Conservation (phyloP, 64 coral and sea anemone genomes). For the Montipora capricornis region DNA sequence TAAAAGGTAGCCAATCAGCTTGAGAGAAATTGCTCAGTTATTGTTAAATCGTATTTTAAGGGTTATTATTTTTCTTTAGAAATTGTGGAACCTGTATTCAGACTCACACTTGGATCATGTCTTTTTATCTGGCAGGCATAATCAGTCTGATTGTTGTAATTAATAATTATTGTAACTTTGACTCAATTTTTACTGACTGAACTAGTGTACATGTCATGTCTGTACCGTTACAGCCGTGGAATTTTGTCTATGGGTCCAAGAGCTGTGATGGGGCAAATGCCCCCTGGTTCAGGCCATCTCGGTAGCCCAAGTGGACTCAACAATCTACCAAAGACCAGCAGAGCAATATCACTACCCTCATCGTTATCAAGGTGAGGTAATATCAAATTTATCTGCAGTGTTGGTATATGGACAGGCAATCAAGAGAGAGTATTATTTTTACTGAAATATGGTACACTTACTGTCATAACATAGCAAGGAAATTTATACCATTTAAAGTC, state of each 20-base stretch:
- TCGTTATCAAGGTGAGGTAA: slow-evolving; percentile 76
- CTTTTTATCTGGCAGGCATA: no score
- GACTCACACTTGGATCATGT: no score
- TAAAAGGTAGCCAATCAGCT: no score
- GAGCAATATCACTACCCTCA: slow-evolving; percentile 86
- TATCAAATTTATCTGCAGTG: not conserved
- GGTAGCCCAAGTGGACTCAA: slow-evolving; percentile 84
- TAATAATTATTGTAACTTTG: not conserved
- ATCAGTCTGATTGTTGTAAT: no score
- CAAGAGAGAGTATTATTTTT: not conserved
- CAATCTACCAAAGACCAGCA: slow-evolving; percentile 75
- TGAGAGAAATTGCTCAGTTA: no score
- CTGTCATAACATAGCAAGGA: not conserved
- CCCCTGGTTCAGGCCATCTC: slow-evolving; percentile 76
- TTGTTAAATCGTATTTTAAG: no score
- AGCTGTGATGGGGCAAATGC: slow-evolving; percentile 77
- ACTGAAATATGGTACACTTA: not conserved
- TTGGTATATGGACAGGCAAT: not conserved
- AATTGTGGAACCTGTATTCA: no score
- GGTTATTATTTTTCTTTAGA: no score
- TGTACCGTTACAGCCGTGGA: slow-evolving; percentile 51
- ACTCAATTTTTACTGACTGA: not conserved
- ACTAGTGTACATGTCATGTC: not conserved
- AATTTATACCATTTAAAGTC: no score
- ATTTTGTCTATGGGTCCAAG: slow-evolving; percentile 96